These are phyloP conservation scores for Eretmocerus hayati DNA, from an alignment of 2,888 invertebrate species.

Conservation along the genomic window DNA sequence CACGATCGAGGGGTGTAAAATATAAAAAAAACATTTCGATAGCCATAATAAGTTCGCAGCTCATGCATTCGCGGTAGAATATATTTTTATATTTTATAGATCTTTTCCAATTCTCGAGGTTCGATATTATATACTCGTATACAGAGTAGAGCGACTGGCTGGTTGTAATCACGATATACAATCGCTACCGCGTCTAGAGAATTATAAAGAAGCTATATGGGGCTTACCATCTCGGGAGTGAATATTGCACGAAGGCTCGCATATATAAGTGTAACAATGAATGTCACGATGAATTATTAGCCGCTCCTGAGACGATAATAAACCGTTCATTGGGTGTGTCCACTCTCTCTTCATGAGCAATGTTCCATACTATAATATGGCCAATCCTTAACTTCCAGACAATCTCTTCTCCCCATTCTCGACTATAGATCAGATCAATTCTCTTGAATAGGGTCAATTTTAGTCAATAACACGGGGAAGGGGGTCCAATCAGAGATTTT, in stretches of 20 bases:
- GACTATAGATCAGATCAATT: not conserved
- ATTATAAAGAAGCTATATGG: conserved; percentile 3
- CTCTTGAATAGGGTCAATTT: no score
- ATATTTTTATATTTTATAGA: conserved; percentile 18
- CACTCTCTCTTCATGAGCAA: no score
- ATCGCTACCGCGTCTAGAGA: conserved; percentile 11
- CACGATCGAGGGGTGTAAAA: no score
- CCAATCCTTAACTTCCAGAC: not conserved
- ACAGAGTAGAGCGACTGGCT: not conserved
- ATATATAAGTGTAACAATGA: conserved; percentile 22
- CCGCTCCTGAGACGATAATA: conserved; percentile 19
- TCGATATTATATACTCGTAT: not conserved
- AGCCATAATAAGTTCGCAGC: no score
- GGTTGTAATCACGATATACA: conserved; percentile 4
- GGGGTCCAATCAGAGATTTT: no score
- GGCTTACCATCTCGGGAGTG: not conserved
- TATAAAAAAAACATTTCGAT: no score
- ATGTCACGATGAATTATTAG: conserved; percentile 22
- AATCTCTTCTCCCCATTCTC: not conserved
- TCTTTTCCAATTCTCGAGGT: conserved; percentile 8
- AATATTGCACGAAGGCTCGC: conserved; percentile 11
- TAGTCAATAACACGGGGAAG: no score
- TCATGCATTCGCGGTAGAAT: no score
- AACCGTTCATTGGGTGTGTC: conserved; percentile 20
- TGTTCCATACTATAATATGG: no score